Conservation (phyloP, 2,888 invertebrate species). For the Drosophila suboccidentalis region DNA sequence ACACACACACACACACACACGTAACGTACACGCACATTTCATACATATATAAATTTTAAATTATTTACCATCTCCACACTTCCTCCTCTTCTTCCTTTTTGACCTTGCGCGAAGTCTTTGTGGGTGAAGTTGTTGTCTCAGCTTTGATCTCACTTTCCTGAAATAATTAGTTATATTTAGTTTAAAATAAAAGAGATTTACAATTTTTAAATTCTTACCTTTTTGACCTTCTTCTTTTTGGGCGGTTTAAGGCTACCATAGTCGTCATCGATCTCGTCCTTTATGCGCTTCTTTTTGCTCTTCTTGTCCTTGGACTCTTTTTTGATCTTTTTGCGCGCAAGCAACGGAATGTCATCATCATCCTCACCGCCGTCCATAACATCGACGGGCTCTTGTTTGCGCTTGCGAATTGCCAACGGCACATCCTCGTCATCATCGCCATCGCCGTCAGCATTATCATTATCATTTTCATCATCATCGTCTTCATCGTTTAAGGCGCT, state of each 20-base stretch:
- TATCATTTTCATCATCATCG: slow-evolving; percentile 85
- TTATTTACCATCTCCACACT: slow-evolving; percentile 95
- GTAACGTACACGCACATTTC: slow-evolving; percentile 3
- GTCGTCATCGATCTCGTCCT: slow-evolving; percentile 87
- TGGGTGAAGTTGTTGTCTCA: slow-evolving; percentile 85
- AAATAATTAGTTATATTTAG: slow-evolving; percentile 24
- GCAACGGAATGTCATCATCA: slow-evolving; percentile 84
- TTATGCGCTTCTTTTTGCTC: slow-evolving; percentile 87
- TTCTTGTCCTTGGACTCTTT: slow-evolving; percentile 87
- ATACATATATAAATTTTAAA: neutral
- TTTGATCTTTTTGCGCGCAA: slow-evolving; percentile 86
- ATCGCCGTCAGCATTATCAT: slow-evolving; percentile 82
- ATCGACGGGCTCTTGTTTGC: slow-evolving; percentile 47
- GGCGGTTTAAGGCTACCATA: slow-evolving; percentile 85
- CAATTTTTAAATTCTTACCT: slow-evolving; percentile 52
- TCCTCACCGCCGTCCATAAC: slow-evolving; percentile 88
- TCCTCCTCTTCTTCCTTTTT: slow-evolving; percentile 93
- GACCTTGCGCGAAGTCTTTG: slow-evolving; percentile 87
- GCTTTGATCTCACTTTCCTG: slow-evolving; percentile 61
- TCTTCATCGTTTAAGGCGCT: slow-evolving; percentile 83
- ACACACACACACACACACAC: slow-evolving; percentile 19
- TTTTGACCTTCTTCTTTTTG: slow-evolving; percentile 87
- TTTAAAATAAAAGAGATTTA: rapidly evolving
- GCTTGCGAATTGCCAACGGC: slow-evolving; percentile 89
- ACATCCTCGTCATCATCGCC: slow-evolving; percentile 89